phyloP scores from a whole-genome alignment of 37 sponge, comb jelly and placozoan genomes.

The Halisarca cf. caerulea region DNA sequence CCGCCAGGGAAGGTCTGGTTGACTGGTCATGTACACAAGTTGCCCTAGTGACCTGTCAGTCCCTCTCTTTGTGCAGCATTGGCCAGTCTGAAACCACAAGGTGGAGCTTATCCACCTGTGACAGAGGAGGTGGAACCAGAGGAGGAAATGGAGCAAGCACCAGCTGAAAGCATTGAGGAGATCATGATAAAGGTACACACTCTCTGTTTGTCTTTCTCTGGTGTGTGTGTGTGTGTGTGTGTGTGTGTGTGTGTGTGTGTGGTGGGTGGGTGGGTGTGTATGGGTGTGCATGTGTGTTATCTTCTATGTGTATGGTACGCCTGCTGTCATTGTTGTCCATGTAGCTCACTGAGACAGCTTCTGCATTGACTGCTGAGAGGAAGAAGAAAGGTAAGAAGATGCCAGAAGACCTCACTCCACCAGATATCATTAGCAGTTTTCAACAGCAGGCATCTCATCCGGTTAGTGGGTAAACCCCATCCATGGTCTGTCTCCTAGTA shows the following conservation, averaged over 20 bases:
- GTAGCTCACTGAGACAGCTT: constrained; percentile 91
- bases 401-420: constrained; percentile 85
- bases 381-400: constrained; percentile 98
- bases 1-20: constrained; percentile 95
- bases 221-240: no score
- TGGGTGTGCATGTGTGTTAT: no score
- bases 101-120: constrained; percentile 50
- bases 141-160: constrained; percentile 27
- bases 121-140: background rate
- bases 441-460: constrained; percentile 88
- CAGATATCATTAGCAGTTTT: constrained; percentile 79
- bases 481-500: background rate
- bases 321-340: background rate
- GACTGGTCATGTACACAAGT: background rate
- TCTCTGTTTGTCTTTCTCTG: no score
- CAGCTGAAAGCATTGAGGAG: constrained; percentile 78
- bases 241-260: no score
- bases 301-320: background rate
- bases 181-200: constrained; percentile 60
- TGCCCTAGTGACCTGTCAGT: background rate
- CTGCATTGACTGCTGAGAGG: constrained; percentile 89
- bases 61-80: constrained; percentile 56
- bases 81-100: constrained; percentile 91
- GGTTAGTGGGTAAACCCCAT: constrained; percentile 29
- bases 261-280: no score